Conservation (phyloP, 2,888 invertebrate genomes). For the Pollenia amentaria region DNA sequence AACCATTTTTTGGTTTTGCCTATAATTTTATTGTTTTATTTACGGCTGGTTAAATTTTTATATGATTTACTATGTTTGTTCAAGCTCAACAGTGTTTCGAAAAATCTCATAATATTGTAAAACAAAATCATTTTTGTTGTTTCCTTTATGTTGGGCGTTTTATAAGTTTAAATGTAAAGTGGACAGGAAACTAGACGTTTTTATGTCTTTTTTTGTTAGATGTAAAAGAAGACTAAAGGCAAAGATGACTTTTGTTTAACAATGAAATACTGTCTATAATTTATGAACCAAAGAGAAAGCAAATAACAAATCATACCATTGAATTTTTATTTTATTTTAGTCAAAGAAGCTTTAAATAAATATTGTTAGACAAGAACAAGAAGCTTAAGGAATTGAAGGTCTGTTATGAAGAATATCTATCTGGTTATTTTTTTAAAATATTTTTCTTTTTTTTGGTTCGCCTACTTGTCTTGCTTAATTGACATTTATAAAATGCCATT, state of each 20-base stretch:
- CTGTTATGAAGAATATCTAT: not conserved
- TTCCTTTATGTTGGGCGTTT: not conserved
- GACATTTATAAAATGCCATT: not conserved
- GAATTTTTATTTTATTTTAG: not conserved
- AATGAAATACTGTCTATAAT: conserved; percentile 49
- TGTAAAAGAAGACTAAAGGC: not conserved
- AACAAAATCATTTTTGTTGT: not conserved
- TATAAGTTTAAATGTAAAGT: too few species aligned
- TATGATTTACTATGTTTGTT: conserved; percentile 51
- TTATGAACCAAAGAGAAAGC: conserved; percentile 35
- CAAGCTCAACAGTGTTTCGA: conserved; percentile 25
- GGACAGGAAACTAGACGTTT: not conserved
- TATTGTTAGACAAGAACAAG: too few species aligned
- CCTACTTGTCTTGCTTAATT: not conserved
- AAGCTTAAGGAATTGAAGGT: too few species aligned
- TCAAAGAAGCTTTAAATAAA: too few species aligned
- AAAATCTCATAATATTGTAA: conserved; percentile 5
- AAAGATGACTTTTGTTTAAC: conserved; percentile 7
- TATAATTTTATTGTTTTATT: not conserved
- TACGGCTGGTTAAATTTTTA: conserved; percentile 54
- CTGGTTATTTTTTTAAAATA: not conserved
- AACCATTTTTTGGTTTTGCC: not conserved
- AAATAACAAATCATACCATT: not conserved
- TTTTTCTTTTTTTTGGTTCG: not conserved
- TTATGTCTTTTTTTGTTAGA: not conserved